Percentiles rank a stretch among this genome's conserved stretches.
phyloP scores from a whole-genome alignment of 2,797 vertebrate species.

The Clarias laeviceps region DNA sequence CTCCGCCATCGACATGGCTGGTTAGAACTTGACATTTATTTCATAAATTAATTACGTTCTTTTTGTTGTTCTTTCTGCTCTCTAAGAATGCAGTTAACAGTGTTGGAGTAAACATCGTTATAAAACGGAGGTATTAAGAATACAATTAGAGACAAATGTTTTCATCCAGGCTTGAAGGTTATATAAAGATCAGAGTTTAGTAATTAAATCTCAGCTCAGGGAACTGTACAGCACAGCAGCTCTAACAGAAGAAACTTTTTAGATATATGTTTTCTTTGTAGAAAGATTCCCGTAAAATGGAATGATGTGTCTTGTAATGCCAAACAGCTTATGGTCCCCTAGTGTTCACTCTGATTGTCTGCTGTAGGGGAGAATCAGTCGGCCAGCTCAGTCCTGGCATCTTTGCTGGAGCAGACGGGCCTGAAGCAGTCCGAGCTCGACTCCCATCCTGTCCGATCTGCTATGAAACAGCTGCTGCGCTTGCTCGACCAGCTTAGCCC shows the following conservation, averaged over 20 bases:
- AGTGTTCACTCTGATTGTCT: not conserved
- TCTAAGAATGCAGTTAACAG: not conserved
- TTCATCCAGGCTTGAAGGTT: not conserved
- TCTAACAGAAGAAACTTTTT: not conserved
- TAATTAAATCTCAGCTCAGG: not conserved
- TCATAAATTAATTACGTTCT: not conserved
- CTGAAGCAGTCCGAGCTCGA: constrained; percentile 83
- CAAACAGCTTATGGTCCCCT: not conserved
- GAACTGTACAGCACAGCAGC: not conserved
- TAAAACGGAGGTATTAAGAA: not conserved
- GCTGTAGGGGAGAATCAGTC: constrained; percentile 73
- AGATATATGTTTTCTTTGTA: not conserved
- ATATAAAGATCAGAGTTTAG: not conserved
- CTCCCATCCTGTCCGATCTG: constrained; percentile 79
- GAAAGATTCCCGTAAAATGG: not conserved
- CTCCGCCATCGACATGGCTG: constrained; percentile 71
- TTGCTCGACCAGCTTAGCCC: constrained; percentile 79
- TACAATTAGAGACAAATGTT: not conserved
- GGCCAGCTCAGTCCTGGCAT: constrained; percentile 73
- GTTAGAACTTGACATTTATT: constrained; percentile 63
- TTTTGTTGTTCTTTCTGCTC: not conserved
- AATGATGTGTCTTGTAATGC: not conserved
- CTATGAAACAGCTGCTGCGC: constrained; percentile 84
- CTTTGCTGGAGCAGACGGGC: constrained; percentile 82
- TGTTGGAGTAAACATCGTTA: not conserved